These are phyloP conservation scores for Thaumetopoea pityocampa DNA, from an alignment of 1,140 invertebrate species.

Conservation along the genomic window DNA sequence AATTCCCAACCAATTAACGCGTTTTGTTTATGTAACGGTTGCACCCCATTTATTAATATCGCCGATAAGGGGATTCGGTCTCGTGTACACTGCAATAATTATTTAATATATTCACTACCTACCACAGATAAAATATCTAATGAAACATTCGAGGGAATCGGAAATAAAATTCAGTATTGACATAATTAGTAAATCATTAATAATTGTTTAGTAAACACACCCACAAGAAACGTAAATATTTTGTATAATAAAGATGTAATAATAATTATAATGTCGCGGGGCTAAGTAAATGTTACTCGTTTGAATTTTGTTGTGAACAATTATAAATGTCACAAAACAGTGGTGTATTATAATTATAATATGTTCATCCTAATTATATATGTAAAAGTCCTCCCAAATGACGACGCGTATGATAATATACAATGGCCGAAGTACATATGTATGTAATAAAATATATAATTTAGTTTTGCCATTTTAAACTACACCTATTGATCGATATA, in stretches of 20 bases:
- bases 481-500: too few relatives aligned
- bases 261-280: constrained; percentile 30
- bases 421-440: too few relatives aligned
- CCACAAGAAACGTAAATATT: constrained; percentile 53
- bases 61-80: too few relatives aligned
- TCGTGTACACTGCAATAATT: neutral
- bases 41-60: too few relatives aligned
- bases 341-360: too few relatives aligned
- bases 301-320: too few relatives aligned
- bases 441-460: too few relatives aligned
- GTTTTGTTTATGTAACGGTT: neutral
- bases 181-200: constrained; percentile 37
- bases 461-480: too few relatives aligned
- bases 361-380: too few relatives aligned
- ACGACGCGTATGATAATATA: too few relatives aligned
- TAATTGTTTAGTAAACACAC: constrained; percentile 58
- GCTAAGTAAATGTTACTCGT: constrained; percentile 26
- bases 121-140: constrained; percentile 2
- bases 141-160: constrained; percentile 5
- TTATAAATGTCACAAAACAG: too few relatives aligned
- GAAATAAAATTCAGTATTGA: constrained; percentile 11
- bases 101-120: constrained; percentile 2
- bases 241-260: constrained; percentile 53
- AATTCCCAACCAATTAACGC: constrained; percentile 9
- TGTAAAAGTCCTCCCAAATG: too few relatives aligned